phyloP scores from a whole-genome alignment of 2,888 invertebrate genomes.

The Galerucella pusilla region DNA sequence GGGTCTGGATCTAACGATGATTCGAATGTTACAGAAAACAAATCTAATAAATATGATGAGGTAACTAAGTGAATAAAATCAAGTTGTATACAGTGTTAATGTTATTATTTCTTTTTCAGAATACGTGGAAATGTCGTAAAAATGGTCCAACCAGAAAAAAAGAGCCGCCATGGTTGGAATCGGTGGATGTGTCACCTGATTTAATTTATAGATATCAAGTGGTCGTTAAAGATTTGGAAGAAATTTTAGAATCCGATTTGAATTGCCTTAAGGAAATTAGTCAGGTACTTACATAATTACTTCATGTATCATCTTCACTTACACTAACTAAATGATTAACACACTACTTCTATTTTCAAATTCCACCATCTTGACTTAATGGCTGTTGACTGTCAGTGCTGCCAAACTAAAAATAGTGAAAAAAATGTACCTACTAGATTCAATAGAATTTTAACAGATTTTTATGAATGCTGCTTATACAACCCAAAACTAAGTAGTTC shows the following conservation, averaged over 20 bases:
- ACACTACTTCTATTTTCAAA: too few species aligned
- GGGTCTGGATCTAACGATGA: constrained; percentile 64
- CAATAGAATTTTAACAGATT: too few species aligned
- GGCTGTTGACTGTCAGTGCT: too few species aligned
- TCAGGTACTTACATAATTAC: constrained; percentile 64
- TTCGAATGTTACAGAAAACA: constrained; percentile 55
- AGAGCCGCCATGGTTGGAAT: constrained; percentile 76
- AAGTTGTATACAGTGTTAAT: neutral
- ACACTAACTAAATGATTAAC: too few species aligned
- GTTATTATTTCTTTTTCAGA: constrained; percentile 28
- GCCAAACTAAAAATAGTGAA: too few species aligned
- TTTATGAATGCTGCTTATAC: too few species aligned
- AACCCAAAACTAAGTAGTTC: too few species aligned
- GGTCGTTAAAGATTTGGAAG: constrained; percentile 68
- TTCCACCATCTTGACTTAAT: too few species aligned
- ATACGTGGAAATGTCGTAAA: constrained; percentile 61
- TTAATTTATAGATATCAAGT: constrained; percentile 79
- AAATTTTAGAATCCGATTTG: constrained; percentile 73
- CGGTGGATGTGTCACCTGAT: constrained; percentile 74
- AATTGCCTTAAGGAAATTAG: constrained; percentile 68
- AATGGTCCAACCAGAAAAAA: constrained; percentile 64
- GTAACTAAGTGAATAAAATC: constrained; percentile 49
- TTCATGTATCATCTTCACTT: too few species aligned
- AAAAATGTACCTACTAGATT: too few species aligned
- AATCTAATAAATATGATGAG: constrained; percentile 53